phyloP scores from a whole-genome alignment of 2,113 vertebrate genomes.

The Lamprotornis superbus region DNA sequence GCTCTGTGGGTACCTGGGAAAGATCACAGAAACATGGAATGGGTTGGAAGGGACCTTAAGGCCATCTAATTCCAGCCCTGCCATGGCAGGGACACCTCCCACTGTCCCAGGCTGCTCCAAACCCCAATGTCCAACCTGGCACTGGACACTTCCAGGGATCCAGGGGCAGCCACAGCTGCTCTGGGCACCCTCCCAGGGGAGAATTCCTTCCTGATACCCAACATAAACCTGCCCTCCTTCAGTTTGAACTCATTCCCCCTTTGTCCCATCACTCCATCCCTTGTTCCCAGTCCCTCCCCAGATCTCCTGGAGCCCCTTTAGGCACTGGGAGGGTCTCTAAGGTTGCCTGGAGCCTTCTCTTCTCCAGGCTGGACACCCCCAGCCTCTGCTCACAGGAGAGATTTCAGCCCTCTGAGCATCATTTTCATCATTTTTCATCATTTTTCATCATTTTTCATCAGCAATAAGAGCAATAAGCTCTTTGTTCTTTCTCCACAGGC shows the following conservation, averaged over 20 bases:
- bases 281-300: not conserved
- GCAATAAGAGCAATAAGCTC: rapidly evolving
- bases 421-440: not conserved
- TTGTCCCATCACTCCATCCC: not conserved
- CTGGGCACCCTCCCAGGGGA: not conserved
- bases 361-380: not conserved
- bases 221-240: too few relatives aligned
- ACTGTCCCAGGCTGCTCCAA: not conserved
- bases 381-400: not conserved
- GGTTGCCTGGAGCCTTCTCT: not conserved
- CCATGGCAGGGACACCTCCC: not conserved
- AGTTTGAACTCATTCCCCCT: not conserved
- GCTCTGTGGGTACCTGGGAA: not conserved
- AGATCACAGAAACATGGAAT: not conserved
- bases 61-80: not conserved
- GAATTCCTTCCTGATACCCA: not conserved
- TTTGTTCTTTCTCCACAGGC: not conserved
- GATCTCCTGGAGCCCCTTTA: too few relatives aligned
- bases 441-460: not conserved
- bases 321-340: not conserved
- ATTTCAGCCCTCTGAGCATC: not conserved
- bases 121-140: not conserved
- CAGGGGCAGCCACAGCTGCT: not conserved
- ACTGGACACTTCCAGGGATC: not conserved
- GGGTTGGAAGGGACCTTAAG: not conserved